Evolutionary conservation across 2,888 invertebrate species (phyloP).

Genomic region (Caenorhabditis doughertyi): DNA sequence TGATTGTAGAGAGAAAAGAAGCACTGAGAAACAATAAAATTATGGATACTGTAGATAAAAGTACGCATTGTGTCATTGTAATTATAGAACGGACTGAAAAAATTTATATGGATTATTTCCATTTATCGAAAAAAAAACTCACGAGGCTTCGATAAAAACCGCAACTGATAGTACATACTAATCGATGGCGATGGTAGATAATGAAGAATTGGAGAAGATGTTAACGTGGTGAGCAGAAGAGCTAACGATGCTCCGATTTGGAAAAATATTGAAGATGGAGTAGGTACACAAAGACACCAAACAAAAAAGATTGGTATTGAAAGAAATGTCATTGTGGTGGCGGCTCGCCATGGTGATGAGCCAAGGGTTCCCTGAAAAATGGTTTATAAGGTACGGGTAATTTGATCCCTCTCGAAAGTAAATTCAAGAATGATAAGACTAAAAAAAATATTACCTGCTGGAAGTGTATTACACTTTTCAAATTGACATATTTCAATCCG

Average conservation of each 20-base stretch:
- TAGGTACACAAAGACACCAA: constrained; percentile 66
- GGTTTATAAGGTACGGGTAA: too few species aligned
- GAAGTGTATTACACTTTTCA: constrained; percentile 71
- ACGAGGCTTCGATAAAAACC: constrained; percentile 69
- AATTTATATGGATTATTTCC: neutral
- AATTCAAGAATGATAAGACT: neutral
- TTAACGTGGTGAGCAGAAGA: constrained; percentile 61
- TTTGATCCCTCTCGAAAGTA: too few species aligned
- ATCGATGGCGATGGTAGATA: constrained; percentile 74
- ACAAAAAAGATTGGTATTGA: constrained; percentile 68
- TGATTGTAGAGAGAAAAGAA: constrained; percentile 62
- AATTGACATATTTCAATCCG: constrained; percentile 60
- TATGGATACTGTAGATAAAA: constrained; percentile 42
- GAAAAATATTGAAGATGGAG: constrained; percentile 65
- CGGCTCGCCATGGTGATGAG: constrained; percentile 73
- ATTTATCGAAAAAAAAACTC: constrained; percentile 46
- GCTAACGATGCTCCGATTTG: constrained; percentile 67
- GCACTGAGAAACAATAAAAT: constrained; percentile 59
- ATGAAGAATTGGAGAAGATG: constrained; percentile 71
- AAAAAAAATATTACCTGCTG: constrained; percentile 56
- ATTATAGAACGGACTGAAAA: constrained; percentile 56
- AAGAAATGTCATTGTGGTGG: constrained; percentile 69
- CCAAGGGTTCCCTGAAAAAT: constrained; percentile 70
- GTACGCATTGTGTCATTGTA: constrained; percentile 49
- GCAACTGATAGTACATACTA: constrained; percentile 67